phyloP scores from a whole-genome alignment of 2,113 vertebrate species.

The Odocoileus hemionus region DNA sequence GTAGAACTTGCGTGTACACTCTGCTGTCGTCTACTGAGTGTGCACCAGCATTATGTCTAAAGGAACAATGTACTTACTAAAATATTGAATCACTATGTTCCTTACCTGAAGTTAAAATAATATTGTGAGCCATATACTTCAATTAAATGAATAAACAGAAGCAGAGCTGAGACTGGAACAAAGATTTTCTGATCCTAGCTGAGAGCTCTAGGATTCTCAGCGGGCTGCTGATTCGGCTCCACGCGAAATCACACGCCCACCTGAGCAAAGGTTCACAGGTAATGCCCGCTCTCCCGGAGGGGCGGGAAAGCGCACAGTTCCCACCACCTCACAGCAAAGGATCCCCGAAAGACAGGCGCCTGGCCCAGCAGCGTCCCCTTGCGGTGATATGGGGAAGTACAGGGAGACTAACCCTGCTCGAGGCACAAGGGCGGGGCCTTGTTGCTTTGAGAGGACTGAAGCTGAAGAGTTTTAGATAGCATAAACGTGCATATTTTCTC shows the following conservation, averaged over 20 bases:
- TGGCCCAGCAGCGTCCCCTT: background rate
- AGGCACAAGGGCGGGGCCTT: background rate
- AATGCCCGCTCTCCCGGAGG: rapidly evolving
- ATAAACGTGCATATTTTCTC: background rate
- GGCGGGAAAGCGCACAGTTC: rapidly evolving
- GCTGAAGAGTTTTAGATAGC: background rate
- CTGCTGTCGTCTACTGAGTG: background rate
- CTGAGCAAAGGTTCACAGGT: too few relatives aligned
- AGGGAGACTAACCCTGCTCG: background rate
- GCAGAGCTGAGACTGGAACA: background rate
- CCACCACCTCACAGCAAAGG: rapidly evolving
- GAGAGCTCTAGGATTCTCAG: background rate
- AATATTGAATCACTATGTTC: background rate
- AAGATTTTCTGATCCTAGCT: background rate
- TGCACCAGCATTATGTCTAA: background rate
- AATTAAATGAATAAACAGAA: background rate
- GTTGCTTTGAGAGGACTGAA: background rate
- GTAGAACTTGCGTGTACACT: background rate
- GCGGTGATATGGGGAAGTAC: background rate
- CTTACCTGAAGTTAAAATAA: background rate
- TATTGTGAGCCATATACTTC: background rate
- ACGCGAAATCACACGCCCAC: rapidly evolving
- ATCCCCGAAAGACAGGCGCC: background rate
- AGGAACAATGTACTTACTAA: background rate
- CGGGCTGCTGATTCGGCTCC: background rate